Percentiles rank a stretch among this genome's conserved stretches.
These are phyloP conservation scores for Pristionchus exspectatus DNA, from an alignment of 2,888 invertebrate species.

Conservation along the genomic window DNA sequence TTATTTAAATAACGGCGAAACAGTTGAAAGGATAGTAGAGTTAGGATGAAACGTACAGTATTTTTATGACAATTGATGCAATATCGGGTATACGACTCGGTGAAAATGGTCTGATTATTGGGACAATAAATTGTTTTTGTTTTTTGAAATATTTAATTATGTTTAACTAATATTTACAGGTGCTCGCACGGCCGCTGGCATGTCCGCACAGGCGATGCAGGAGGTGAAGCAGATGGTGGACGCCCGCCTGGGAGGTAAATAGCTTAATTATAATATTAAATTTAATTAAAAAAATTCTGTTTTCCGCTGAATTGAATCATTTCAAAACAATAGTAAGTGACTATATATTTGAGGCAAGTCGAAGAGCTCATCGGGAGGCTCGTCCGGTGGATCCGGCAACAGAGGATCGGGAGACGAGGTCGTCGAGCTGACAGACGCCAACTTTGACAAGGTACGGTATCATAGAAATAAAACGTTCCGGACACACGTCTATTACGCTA, in stretches of 20 bases:
- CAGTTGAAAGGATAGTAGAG: too few species aligned
- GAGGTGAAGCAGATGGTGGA: slow-evolving; percentile 84
- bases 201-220: slow-evolving; percentile 90
- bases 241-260: slow-evolving; percentile 70
- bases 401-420: slow-evolving; percentile 83
- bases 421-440: slow-evolving; percentile 93
- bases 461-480: neutral
- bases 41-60: too few species aligned
- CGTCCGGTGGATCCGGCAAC: slow-evolving; percentile 61
- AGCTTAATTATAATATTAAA: too few species aligned
- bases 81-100: too few species aligned
- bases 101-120: too few species aligned
- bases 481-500: too few species aligned
- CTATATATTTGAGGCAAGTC: slow-evolving; percentile 3
- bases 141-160: neutral
- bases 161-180: slow-evolving; percentile 58
- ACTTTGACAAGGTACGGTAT: slow-evolving; percentile 87
- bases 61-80: too few species aligned
- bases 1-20: too few species aligned
- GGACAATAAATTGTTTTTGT: neutral
- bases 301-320: neutral
- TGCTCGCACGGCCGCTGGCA: slow-evolving; percentile 87
- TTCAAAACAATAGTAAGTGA: neutral
- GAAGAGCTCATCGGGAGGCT: slow-evolving; percentile 51
- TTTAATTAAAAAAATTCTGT: too few species aligned